Base-by-base conservation (phyloP, 2,797 vertebrate species). In the Rallus crepitans region DNA sequence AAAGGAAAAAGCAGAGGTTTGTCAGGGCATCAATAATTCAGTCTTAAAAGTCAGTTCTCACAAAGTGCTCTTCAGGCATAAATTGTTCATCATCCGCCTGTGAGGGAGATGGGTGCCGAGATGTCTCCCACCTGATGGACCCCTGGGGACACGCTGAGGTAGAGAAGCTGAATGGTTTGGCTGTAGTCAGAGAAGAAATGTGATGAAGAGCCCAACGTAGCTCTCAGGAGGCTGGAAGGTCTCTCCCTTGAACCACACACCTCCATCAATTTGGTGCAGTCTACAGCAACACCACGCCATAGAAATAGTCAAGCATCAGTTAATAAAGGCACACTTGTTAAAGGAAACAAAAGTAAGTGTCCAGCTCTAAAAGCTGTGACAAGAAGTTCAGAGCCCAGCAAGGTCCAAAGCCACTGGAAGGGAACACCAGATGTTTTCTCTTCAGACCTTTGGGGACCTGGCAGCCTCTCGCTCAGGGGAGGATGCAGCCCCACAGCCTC, bases 1-100 rank as follows among this genome's bases (percentile, higher is more conserved):
- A 39, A 88, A 63, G 42, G 42, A 78, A 31, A 77, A 82, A 45
- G 83, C 42, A 80, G 35, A 84, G 33, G 50, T 50, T 92, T 87
- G 56, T 72, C n/a, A 57, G 56, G 37, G n/a, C 71, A 89, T 80
- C 83, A 68, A 6, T 92, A 90, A 89, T 70, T 90, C 63, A 77
- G 75, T 33, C 35, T 59, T 31, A 61, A 88, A 92, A 82, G 33
- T 47, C 40, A 61, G 10, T 73, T 80, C 63, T 70, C 55, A 56
- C 53, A 18, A 71, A 91, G 37, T 59, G 60, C 37, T 86, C 31
- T 85, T 70, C 45, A 50, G 63, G 25, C 71, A 55, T 30, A 47
- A 91, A 89, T 89, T 71, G 35, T 89, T 71, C 39, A 48, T 61
- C 48, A 57, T 33, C 53, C 0, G 0, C 28, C 55, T 50, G 27